phyloP scores from a whole-genome alignment of 1,140 invertebrate species.

The Bombus fervidus region DNA sequence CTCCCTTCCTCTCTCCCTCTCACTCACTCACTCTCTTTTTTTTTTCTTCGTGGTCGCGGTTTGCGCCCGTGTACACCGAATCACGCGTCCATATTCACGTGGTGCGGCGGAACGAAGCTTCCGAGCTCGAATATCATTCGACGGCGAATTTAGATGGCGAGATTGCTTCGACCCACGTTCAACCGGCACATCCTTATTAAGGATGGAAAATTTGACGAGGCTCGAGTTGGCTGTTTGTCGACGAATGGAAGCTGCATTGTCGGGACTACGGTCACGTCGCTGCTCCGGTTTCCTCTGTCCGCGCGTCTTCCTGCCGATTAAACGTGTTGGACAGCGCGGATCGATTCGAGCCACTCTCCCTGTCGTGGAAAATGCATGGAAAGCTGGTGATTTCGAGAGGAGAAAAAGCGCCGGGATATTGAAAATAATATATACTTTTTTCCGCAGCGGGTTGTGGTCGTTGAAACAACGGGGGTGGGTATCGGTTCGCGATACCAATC shows the following conservation, averaged over 20 bases:
- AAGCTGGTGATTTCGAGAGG: not conserved
- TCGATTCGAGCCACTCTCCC: too few species aligned
- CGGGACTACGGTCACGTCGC: too few species aligned
- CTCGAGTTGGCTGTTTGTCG: not conserved
- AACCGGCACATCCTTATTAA: constrained; percentile 67
- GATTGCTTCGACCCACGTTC: constrained; percentile 47
- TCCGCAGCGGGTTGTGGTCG: not conserved
- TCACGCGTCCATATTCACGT: constrained; percentile 34
- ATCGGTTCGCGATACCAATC: constrained; percentile 54
- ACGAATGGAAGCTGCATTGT: not conserved
- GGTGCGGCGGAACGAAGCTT: constrained; percentile 20
- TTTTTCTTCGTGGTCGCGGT: not conserved
- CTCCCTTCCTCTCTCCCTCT: constrained; percentile 18
- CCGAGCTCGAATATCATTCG: constrained; percentile 53
- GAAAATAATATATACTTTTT: constrained; percentile 23
- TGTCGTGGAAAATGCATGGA: not conserved
- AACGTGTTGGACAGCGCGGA: too few species aligned
- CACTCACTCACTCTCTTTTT: constrained; percentile 1
- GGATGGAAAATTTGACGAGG: constrained; percentile 52
- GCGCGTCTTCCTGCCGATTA: too few species aligned
- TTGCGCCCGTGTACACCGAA: constrained; percentile 27
- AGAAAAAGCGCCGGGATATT: not conserved
- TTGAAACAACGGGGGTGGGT: constrained; percentile 28
- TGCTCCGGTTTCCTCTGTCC: too few species aligned
- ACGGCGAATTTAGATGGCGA: constrained; percentile 60